Evolutionary conservation across 2,113 vertebrate species (phyloP), one percentile per base, ranked within the genome.

Genomic region (Crotalus tigris): DNA sequence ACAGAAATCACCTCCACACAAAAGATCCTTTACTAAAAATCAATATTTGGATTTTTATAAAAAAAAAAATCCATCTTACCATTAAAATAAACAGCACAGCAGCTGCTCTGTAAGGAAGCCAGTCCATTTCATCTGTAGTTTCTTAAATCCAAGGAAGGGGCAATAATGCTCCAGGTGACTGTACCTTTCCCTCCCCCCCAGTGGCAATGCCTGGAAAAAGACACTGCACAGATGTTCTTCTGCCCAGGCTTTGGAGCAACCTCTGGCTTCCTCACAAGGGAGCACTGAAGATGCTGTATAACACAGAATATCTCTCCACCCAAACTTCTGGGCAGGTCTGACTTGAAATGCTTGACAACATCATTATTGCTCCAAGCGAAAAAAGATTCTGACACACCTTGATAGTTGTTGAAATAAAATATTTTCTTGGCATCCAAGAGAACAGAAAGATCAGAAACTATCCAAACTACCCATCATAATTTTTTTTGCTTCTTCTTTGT

Each of bases 381-480:
- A 97, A 97, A 97, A 97, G 94, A 96, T 90, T 88, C 91, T 95
- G 98, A 98, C 98, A 98, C 98, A 97, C 98, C 98, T 98, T 97
- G 97, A 96, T 98, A 97, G 97, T 98, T 98, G 97, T 96, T 98
- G 97, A 97, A 97, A 95, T 98, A 97, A 98, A 98, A 98, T 97
- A 96, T 97, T 97, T 98, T 97, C 97, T 97, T 96, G 97, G 95
- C 97, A 97, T 87, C 93, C 96, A 97, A 96, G 94, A 96, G 95
- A 92, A 97, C 94, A 3, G 94, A 97, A 93, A 98, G 96, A 97
- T 94, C 97, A 94, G 93, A 93, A 95, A 96, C 33, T 97, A 98
- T 97, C 96, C 95, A 97, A 98, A 97, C 97, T 98, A 97, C 96
- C 97, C 97, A 97, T 95, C 93, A 92, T 95, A 17, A 81, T 9